A percentile compares a stretch with the other conserved stretches of the same genome.
Evolutionary conservation across 2,797 vertebrate species (phyloP).

Genomic region (Neopelma chrysocephalum): DNA sequence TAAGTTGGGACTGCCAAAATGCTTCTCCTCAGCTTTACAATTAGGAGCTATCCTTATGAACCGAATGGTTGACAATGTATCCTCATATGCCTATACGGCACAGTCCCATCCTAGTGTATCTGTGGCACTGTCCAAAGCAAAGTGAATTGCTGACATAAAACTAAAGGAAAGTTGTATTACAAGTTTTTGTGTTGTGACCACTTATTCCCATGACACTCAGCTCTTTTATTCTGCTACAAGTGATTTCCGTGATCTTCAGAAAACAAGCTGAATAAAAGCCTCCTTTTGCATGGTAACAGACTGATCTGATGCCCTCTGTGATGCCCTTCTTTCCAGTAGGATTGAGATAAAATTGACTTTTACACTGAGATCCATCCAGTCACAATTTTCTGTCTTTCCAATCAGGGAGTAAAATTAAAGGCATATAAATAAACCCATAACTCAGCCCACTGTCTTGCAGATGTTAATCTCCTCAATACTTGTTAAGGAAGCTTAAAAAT

Average conservation of each 20-base stretch:
- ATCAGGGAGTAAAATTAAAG: neutral
- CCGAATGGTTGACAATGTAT: too few relatives aligned
- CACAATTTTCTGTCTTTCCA: neutral
- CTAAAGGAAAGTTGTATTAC: neutral
- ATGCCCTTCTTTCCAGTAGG: neutral
- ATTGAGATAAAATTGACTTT: neutral
- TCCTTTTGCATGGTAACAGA: neutral
- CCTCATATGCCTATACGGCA: accelerated
- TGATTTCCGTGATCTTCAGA: neutral
- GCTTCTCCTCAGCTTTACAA: neutral
- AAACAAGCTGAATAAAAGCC: neutral
- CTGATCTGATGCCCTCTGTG: neutral
- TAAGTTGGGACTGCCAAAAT: neutral
- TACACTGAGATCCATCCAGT: neutral
- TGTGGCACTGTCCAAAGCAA: neutral
- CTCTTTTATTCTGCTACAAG: neutral
- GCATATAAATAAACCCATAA: neutral
- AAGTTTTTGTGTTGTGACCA: neutral
- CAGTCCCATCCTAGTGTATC: accelerated
- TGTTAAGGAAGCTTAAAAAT: neutral
- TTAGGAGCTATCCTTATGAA: neutral
- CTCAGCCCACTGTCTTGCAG: neutral
- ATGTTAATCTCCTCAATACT: neutral
- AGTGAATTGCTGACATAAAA: neutral
- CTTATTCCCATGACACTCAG: neutral